These are phyloP conservation scores for Gambelia wislizenii DNA, from an alignment of 2,797 vertebrate species.

Conservation along the genomic window DNA sequence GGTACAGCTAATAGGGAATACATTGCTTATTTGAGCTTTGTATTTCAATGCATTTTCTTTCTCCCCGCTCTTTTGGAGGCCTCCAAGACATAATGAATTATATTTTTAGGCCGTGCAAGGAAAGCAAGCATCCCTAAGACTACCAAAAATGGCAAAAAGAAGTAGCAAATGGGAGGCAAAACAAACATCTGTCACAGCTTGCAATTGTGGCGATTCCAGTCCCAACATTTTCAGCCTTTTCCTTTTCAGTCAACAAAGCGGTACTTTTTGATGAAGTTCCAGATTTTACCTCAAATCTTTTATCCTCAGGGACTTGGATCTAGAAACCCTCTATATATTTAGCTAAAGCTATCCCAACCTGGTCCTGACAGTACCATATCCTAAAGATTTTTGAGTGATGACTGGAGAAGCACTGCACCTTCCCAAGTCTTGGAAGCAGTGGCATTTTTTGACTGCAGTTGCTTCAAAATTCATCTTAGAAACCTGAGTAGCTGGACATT, in stretches of 20 bases:
- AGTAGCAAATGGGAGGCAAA: conserved; percentile 1
- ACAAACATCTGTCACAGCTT: conserved; percentile 20
- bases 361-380: background rate
- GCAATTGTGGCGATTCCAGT: background rate
- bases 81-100: conserved; percentile 62
- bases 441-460: background rate
- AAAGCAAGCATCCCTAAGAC: background rate
- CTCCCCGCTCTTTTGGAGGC: conserved; percentile 59
- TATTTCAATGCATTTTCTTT: conserved; percentile 38
- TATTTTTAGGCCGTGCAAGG: conserved; percentile 35
- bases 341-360: too few relatives aligned
- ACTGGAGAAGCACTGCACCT: background rate
- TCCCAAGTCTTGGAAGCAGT: background rate
- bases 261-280: background rate
- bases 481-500: background rate
- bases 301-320: background rate
- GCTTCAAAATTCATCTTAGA: background rate
- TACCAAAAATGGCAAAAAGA: conserved; percentile 49
- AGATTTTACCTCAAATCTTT: background rate
- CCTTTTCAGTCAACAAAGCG: background rate
- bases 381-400: background rate
- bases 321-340: background rate
- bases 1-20: too few relatives aligned
- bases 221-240: background rate
- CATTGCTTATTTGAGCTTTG: background rate